A percentile compares a stretch with the other conserved stretches of the same genome.
phyloP scores from a whole-genome alignment of 2,888 invertebrate species.

The Scaptodrosophila latifasciaeformis region DNA sequence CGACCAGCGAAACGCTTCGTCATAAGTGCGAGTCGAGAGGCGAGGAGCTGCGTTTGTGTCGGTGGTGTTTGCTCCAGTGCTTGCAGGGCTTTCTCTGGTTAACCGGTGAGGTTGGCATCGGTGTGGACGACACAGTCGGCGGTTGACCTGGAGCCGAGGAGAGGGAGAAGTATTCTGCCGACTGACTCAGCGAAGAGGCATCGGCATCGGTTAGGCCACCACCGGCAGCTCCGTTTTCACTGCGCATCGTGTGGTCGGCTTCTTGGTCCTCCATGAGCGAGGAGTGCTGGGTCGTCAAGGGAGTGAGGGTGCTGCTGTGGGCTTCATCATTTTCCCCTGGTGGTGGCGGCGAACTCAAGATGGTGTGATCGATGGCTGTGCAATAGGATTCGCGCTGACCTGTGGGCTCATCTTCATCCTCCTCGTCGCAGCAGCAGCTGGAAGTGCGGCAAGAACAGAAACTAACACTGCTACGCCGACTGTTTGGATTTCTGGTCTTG shows the following conservation, averaged over 20 bases:
- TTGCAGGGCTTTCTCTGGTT: constrained; percentile 46
- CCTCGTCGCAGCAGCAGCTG: constrained; percentile 57
- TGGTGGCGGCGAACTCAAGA: constrained; percentile 40
- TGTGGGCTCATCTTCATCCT: constrained; percentile 42
- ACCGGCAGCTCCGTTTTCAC: constrained; percentile 49
- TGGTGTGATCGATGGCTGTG: constrained; percentile 57
- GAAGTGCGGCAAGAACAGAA: constrained; percentile 71
- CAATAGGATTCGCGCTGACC: constrained; percentile 54
- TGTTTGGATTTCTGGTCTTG: constrained; percentile 24
- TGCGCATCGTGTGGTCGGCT: constrained; percentile 60
- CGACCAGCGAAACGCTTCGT: constrained; percentile 76
- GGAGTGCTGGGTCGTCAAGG: constrained; percentile 57
- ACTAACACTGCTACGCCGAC: constrained; percentile 65
- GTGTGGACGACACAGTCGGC: background rate
- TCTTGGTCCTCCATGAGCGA: constrained; percentile 32
- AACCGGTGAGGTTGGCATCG: constrained; percentile 15
- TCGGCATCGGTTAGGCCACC: constrained; percentile 52
- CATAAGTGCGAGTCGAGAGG: constrained; percentile 73
- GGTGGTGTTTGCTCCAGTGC: constrained; percentile 68
- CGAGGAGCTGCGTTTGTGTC: constrained; percentile 63
- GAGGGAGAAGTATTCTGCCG: constrained; percentile 72
- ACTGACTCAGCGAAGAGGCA: constrained; percentile 69
- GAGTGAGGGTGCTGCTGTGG: constrained; percentile 65
- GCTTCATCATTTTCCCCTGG: constrained; percentile 31
- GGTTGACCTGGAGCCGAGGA: constrained; percentile 48